phyloP scores from a whole-genome alignment of 1,140 invertebrate species.

The Platorchestia sp. region DNA sequence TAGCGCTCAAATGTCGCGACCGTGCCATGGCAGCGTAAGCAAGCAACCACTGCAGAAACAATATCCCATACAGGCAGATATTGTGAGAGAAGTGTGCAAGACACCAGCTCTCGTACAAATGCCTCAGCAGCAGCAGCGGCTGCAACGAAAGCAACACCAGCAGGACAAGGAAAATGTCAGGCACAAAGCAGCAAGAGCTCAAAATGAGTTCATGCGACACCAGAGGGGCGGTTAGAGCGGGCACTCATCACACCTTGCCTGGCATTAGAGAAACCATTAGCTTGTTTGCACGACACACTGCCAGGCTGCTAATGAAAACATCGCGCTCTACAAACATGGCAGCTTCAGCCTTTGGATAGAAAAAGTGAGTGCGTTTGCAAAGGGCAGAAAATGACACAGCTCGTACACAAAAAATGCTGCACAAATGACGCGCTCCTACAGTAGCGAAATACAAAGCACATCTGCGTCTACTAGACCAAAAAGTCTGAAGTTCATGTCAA shows the following conservation, averaged over 20 bases:
- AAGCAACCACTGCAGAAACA: neutral
- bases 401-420: neutral
- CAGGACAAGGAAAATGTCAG: neutral
- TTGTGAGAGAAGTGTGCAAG: neutral
- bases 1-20: neutral
- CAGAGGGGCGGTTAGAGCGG: neutral
- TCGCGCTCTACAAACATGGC: neutral
- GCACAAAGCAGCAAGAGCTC: neutral
- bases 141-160: neutral
- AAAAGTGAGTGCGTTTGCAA: neutral
- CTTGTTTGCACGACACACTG: neutral
- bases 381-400: neutral
- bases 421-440: neutral
- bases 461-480: neutral
- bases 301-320: neutral
- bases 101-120: neutral
- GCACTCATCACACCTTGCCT: neutral
- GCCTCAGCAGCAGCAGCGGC: neutral
- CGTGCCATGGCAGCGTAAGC: neutral
- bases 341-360: neutral
- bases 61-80: neutral
- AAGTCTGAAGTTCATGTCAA: neutral
- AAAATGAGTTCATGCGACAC: neutral
- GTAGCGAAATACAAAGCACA: neutral
- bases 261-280: slow-evolving; percentile 7